Percentiles rank a stretch among this genome's conserved stretches.
These are phyloP conservation scores for Cotesia congregata DNA, from an alignment of 2,888 invertebrate species.

Conservation along the genomic window DNA sequence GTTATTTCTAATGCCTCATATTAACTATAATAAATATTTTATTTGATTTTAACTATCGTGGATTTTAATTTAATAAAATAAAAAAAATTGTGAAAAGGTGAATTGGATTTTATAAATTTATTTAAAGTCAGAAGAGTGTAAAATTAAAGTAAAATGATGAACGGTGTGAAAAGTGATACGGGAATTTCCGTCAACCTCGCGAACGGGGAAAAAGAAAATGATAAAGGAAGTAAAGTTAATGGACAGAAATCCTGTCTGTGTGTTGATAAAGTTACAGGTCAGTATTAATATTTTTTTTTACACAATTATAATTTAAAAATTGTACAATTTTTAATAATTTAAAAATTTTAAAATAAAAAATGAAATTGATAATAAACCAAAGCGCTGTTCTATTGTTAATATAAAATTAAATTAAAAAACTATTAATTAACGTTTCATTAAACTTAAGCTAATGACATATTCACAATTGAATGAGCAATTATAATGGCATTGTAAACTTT, in stretches of 20 bases:
- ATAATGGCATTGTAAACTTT: not conserved
- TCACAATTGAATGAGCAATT: not conserved
- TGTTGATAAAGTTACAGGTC: constrained; percentile 32
- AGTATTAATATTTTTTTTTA: constrained; percentile 20
- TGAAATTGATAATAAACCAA: not conserved
- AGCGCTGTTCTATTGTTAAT: not conserved
- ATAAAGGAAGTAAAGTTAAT: constrained; percentile 25
- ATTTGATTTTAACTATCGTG: not conserved
- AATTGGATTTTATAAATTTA: not conserved
- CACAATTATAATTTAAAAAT: too few species aligned
- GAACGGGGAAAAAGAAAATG: constrained; percentile 41
- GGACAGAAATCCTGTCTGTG: constrained; percentile 22
- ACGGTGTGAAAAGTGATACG: not conserved
- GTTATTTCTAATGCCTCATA: not conserved
- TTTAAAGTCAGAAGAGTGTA: not conserved
- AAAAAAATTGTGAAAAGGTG: too few species aligned
- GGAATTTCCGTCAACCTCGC: constrained; percentile 1
- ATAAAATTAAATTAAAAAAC: not conserved
- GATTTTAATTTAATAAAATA: not conserved
- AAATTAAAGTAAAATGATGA: not conserved
- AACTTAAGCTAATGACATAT: not conserved
- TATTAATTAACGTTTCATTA: not conserved
- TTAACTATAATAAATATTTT: not conserved
- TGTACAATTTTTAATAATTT: too few species aligned
- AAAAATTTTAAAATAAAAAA: not conserved